Evolutionary conservation across 2,113 vertebrate species (phyloP), one percentile per base, ranked within the genome.

Genomic region (Hyperopisus bebe): DNA sequence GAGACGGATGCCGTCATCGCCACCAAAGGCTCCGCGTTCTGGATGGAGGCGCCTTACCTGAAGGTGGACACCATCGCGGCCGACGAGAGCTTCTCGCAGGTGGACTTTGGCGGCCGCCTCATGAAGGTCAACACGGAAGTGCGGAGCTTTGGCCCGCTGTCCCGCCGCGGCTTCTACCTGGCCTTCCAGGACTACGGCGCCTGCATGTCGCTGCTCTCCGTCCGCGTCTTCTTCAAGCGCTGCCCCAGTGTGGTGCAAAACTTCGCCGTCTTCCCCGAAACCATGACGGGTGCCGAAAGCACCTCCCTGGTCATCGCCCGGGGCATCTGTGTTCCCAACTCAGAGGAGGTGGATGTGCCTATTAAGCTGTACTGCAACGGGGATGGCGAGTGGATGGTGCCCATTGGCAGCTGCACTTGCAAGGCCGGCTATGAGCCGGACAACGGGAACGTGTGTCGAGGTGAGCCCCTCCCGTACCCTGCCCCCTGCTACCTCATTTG

Each of bases 81-180:
- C 8, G 98, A 99, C 24, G 98, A 99, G 94, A 99, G 98, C 95
- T 99, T 99, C 95, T 99, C 98, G 19, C 98, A 99, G 94, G 98
- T 99, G 94, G 98, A 99, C 94, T 99, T 99, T 48, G 98, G 98
- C 3, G 98, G 98, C n/a, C 97, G 98, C 87, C 93, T 99, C 92
- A 99, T 99, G 98, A 99, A 99, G 91, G 98, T 99, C 89, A 99
- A 99, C 95, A 99, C 98, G 0, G 98, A 99, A 93, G 97, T 99
- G 93, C 96, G 98, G 90, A 99, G 98, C 92, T 99, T 99, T 0
- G 98, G 98, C 0, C 98, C 98, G 0, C 94, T 99, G 84, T 98
- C 98, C 53, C 97, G 97, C 92, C 99, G 97, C 58, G 98, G 98
- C 88, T 99, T 99, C 95, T 99, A 99, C 94, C 94, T 99, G 89